Evolutionary conservation across 2,113 vertebrate genomes (phyloP).

Genomic region (Hassar affinis): DNA sequence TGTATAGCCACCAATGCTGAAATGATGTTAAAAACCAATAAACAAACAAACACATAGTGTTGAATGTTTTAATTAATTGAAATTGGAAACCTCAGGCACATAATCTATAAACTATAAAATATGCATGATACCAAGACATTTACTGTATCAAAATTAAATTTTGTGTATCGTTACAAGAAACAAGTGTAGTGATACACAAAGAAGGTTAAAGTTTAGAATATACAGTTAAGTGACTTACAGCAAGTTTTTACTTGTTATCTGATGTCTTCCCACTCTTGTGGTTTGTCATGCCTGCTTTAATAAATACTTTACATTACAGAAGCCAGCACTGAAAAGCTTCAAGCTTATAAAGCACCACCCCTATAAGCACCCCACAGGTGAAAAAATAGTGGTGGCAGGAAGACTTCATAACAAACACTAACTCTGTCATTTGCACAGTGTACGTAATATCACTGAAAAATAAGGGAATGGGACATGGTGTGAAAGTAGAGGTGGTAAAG

Average conservation of each 20-base stretch:
- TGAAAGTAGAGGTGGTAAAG: not conserved
- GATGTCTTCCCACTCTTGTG: conserved; percentile 29
- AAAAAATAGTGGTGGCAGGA: conserved; percentile 47
- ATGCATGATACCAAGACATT: not conserved
- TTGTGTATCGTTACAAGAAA: conserved; percentile 4
- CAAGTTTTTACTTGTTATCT: conserved; percentile 47
- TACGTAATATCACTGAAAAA: not conserved
- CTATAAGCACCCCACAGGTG: conserved; percentile 34
- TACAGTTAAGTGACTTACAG: not conserved
- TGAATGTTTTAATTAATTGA: too few relatives aligned
- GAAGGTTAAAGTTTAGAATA: conserved; percentile 1
- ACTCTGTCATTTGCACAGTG: not conserved
- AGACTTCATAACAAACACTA: conserved; percentile 28
- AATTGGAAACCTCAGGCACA: too few relatives aligned
- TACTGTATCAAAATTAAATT: not conserved
- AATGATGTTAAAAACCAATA: too few relatives aligned
- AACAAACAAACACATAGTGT: too few relatives aligned
- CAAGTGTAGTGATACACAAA: not conserved
- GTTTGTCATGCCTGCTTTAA: conserved; percentile 34
- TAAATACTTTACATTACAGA: conserved; percentile 35
- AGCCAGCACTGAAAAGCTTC: conserved; percentile 24
- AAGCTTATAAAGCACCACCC: conserved; percentile 17
- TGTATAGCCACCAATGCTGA: too few relatives aligned
- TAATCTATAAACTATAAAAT: not conserved
- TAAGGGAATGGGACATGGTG: not conserved